Evolutionary conservation across 2,113 vertebrate species (phyloP).

Genomic region (Pao palembangensis): DNA sequence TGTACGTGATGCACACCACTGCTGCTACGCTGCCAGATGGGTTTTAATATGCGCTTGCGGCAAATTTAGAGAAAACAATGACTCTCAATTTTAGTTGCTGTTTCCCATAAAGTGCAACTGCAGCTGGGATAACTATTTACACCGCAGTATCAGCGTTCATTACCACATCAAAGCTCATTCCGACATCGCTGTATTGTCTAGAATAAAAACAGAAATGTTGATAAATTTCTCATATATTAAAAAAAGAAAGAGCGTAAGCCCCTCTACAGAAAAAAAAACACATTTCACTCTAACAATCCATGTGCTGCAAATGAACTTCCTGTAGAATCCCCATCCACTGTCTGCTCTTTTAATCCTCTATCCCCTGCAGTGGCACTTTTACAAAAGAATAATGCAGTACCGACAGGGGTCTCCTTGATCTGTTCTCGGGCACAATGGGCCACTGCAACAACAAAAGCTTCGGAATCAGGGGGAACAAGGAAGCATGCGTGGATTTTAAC

Average conservation of each 20-base stretch:
- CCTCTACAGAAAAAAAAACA: constrained; percentile 22
- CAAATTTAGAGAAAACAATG: constrained; percentile 27
- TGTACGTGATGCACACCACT: too few species aligned
- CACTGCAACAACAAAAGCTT: constrained; percentile 66
- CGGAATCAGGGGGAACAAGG: constrained; percentile 68
- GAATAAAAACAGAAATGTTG: constrained; percentile 9
- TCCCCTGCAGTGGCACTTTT: constrained; percentile 64
- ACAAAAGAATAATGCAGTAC: constrained; percentile 71
- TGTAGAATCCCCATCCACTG: constrained; percentile 59
- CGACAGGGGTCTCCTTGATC: constrained; percentile 71
- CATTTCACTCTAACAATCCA: constrained; percentile 45
- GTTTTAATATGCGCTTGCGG: constrained; percentile 12
- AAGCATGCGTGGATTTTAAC: constrained; percentile 61
- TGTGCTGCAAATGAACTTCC: constrained; percentile 57
- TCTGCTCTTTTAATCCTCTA: constrained; percentile 71
- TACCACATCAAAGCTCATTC: constrained; percentile 16
- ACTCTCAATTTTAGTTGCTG: constrained; percentile 26
- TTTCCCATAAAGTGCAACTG: constrained; percentile 16
- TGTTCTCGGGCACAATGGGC: constrained; percentile 67
- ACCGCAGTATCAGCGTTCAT: too few species aligned
- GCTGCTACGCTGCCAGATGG: constrained; percentile 7
- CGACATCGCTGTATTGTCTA: constrained; percentile 1
- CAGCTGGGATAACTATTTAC: constrained; percentile 34
- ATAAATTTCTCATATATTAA: neutral
- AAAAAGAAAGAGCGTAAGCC: constrained; percentile 7